phyloP scores from a whole-genome alignment of 1,140 invertebrate species.

The Papilio dardanus region DNA sequence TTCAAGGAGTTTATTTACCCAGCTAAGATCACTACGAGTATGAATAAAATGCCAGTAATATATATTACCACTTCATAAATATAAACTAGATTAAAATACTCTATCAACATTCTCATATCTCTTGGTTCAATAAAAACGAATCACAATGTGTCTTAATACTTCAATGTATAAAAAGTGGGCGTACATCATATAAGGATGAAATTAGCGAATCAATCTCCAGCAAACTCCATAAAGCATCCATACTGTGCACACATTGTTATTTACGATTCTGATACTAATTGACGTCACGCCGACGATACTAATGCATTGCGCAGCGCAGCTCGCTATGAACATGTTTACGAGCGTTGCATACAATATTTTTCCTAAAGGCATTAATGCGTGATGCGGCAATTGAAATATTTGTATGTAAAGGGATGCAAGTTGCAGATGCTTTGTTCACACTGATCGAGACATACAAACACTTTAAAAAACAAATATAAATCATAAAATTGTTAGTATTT shows the following conservation, averaged over 20 bases:
- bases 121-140: constrained; percentile 2
- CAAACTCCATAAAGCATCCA: constrained; percentile 23
- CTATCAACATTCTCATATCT: not conserved
- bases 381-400: constrained; percentile 69
- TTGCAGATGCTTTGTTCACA: constrained; percentile 30
- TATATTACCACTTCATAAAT: not conserved
- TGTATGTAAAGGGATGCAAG: constrained; percentile 44
- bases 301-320: constrained; percentile 57
- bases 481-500: not conserved
- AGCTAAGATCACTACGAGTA: not conserved
- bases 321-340: constrained; percentile 62
- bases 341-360: constrained; percentile 68
- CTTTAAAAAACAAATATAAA: not conserved
- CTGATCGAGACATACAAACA: not conserved
- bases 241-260: constrained; percentile 48
- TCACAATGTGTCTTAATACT: not conserved
- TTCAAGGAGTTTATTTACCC: not conserved
- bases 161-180: constrained; percentile 20
- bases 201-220: constrained; percentile 45
- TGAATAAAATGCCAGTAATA: not conserved
- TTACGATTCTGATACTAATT: constrained; percentile 65
- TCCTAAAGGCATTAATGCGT: constrained; percentile 70
- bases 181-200: constrained; percentile 38
- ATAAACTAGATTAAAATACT: not conserved
- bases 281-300: constrained; percentile 59